phyloP scores from a whole-genome alignment of 2,113 vertebrate genomes.

The Lynx canadensis region DNA sequence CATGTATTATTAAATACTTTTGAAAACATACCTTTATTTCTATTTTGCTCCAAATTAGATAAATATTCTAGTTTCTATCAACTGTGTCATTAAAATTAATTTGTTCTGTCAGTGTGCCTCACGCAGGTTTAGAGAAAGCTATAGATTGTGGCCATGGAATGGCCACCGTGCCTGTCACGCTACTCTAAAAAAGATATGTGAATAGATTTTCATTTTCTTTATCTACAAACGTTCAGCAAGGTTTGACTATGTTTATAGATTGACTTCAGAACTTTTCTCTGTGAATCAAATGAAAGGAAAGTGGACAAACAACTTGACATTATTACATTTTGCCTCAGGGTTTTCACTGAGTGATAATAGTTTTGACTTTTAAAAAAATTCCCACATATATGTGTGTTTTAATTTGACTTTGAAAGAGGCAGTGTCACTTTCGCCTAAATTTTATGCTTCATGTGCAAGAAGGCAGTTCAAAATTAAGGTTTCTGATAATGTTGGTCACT shows the following conservation, averaged over 20 bases:
- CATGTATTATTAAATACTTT: background rate
- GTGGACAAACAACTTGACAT: background rate
- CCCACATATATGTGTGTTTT: background rate
- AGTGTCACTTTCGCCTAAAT: background rate
- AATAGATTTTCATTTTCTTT: background rate
- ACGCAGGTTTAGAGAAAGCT: background rate
- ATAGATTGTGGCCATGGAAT: background rate
- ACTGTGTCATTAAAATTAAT: background rate
- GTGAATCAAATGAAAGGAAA: background rate
- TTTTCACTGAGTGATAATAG: background rate
- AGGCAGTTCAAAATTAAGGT: background rate
- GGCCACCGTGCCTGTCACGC: background rate
- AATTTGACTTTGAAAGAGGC: background rate
- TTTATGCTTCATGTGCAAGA: background rate
- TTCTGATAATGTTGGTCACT: background rate
- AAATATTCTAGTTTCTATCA: background rate
- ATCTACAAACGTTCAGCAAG: background rate
- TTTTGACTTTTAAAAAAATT: background rate
- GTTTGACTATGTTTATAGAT: background rate
- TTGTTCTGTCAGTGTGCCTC: background rate
- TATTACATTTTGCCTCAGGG: background rate
- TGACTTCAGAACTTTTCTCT: background rate
- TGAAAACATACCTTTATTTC: background rate
- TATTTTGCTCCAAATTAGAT: background rate
- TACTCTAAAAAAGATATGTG: background rate